Percentiles rank a stretch among this genome's conserved stretches.
phyloP scores from a whole-genome alignment of 2,888 invertebrate species.

The Drosophila neutralis region DNA sequence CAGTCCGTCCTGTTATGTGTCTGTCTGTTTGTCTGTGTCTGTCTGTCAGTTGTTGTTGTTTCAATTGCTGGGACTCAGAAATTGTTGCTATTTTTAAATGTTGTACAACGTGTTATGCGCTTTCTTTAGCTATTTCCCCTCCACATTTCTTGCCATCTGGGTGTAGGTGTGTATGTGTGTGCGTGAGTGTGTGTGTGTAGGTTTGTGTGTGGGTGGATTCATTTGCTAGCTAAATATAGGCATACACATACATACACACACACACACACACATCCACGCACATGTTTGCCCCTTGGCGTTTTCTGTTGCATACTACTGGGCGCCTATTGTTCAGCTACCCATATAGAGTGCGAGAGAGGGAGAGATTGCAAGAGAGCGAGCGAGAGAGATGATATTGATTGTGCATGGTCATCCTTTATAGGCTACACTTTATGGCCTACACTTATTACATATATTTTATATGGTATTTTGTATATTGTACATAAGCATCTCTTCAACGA shows the following conservation, averaged over 20 bases:
- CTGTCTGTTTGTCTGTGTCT: conserved; percentile 14
- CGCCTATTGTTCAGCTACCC: conserved; percentile 29
- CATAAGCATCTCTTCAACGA: conserved; percentile 24
- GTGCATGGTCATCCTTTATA: conserved; percentile 28
- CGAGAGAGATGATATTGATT: conserved; percentile 56
- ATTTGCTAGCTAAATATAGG: background rate
- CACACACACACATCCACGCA: conserved; percentile 9
- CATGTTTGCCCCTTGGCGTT: conserved; percentile 53
- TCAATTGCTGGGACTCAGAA: conserved; percentile 27
- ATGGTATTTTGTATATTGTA: background rate
- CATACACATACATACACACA: conserved; percentile 2
- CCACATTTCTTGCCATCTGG: background rate
- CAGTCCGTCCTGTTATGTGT: conserved; percentile 22
- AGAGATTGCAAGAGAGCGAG: background rate
- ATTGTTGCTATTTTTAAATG: conserved; percentile 62
- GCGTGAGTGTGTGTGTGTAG: background rate
- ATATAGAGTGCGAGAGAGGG: background rate
- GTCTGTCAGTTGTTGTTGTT: conserved; percentile 2
- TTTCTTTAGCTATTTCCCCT: conserved; percentile 25
- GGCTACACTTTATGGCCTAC: background rate
- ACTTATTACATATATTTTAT: conserved; percentile 7
- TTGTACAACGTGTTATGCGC: conserved; percentile 15
- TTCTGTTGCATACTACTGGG: conserved; percentile 56
- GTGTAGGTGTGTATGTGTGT: background rate
- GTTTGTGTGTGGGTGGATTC: background rate